Base-by-base conservation (phyloP, 2,113 vertebrate species). In the Cercocebus atys region DNA sequence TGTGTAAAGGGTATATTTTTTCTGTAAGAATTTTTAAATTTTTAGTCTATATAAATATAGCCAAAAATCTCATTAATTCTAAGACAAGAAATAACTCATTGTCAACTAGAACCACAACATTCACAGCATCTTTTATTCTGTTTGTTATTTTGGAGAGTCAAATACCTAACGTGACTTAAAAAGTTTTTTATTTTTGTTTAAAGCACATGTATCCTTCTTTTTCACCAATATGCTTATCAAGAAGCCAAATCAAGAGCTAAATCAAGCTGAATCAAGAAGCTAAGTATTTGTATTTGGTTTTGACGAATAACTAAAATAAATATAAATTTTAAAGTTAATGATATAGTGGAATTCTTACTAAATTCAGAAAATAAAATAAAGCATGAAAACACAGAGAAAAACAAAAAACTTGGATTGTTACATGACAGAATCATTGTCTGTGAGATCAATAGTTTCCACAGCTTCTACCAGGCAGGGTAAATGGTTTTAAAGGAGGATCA, bases 211-310 rank as follows among this genome's bases (percentile, higher is more conserved):
- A 45, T 50, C 35, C 23, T 70, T 35, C 27, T 92, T 79, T 94
- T 25, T 70, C 35, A 91, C 14, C 52, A 93, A 90, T 30, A 78
- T 52, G 14, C 9, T 94, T 61, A n/a, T 73, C 7, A 68, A 52
- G 25, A 75, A 75, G 27, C 12, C 27, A 64, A 32, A 30, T 64
- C 27, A 30, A 64, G 61, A 64, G 27, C 27, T 64, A 64, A 30
- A 64, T 64, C 27, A 64, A 64, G 61, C 27, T n/a, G 66, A 68
- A 35, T 73, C 6, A 68, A 55, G 32, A 79, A 50, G 32, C 38
- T 72, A 97, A 90, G 38, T 91, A 72, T 92, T 95, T 57, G 66
- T 25, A 61, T 92, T 96, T 95, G 47, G 4, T 80, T 86, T 88
- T 92, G 25, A 72, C 6, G 52, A 83, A 78, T 87, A 55, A 38